phyloP scores from a whole-genome alignment of 1,140 invertebrate genomes.

The Leguminivora glycinivorella region DNA sequence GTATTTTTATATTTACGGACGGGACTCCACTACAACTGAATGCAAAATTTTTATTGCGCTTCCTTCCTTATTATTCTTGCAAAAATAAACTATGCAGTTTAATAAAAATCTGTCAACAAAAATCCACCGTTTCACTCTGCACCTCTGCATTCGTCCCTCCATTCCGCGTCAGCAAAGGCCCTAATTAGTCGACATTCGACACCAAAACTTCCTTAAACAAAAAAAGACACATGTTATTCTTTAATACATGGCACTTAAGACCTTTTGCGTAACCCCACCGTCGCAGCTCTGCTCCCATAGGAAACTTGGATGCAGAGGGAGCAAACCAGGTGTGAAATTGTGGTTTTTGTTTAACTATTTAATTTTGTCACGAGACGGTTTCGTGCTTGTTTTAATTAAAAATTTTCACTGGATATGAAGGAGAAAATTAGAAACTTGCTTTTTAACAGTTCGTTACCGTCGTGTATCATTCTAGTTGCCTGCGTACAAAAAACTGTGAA shows the following conservation, averaged over 20 bases:
- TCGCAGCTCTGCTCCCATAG: constrained; percentile 57
- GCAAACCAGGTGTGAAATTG: constrained; percentile 66
- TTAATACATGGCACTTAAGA: constrained; percentile 25
- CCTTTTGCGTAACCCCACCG: constrained; percentile 36
- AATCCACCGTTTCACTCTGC: constrained; percentile 50
- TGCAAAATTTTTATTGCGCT: neutral
- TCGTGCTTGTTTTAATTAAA: constrained; percentile 22
- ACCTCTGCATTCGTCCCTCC: constrained; percentile 57
- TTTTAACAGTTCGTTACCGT: neutral
- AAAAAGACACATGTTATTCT: neutral
- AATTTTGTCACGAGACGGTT: constrained; percentile 15
- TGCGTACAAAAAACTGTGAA: neutral
- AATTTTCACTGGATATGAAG: neutral
- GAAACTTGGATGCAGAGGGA: constrained; percentile 51
- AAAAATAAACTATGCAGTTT: neutral
- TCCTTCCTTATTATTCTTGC: neutral
- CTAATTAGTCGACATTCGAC: constrained; percentile 73
- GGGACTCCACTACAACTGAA: no score
- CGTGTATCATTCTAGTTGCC: neutral
- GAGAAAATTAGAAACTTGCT: constrained; percentile 1
- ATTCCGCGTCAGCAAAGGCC: constrained; percentile 69
- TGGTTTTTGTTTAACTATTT: constrained; percentile 40
- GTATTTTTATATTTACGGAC: no score
- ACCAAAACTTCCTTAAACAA: constrained; percentile 35
- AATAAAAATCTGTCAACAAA: constrained; percentile 11